A percentile compares a stretch with the other conserved stretches of the same genome.
These are phyloP conservation scores for Rhinolophus sinicus DNA, from an alignment of 2,113 vertebrate species.

Conservation along the genomic window DNA sequence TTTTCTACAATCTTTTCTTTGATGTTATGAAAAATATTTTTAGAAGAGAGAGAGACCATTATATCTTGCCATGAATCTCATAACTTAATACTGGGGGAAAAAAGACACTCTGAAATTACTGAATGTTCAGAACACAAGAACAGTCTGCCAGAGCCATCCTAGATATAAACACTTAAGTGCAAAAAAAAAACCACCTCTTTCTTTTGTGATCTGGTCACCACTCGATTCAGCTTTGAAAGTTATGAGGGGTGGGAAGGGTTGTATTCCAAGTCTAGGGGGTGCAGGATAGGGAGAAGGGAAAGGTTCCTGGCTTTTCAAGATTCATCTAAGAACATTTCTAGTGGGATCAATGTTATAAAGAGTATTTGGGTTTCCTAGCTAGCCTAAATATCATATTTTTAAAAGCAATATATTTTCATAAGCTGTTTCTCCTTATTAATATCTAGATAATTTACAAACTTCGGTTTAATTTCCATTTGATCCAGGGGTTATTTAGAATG, in stretches of 20 bases:
- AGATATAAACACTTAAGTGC: background rate
- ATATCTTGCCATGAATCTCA: background rate
- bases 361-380: background rate
- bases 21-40: background rate
- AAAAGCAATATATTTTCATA: slow-evolving; percentile 7
- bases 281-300: background rate
- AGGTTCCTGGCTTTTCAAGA: background rate
- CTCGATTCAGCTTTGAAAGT: slow-evolving; percentile 1
- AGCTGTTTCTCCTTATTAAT: background rate
- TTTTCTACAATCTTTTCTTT: background rate
- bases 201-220: background rate
- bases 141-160: background rate
- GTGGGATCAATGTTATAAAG: background rate
- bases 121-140: slow-evolving; percentile 1
- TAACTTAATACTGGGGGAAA: background rate
- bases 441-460: slow-evolving; percentile 9
- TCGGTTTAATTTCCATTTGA: background rate
- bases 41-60: background rate
- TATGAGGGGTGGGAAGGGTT: background rate
- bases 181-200: background rate
- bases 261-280: background rate
- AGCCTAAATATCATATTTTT: background rate
- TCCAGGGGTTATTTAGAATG: background rate
- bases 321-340: background rate
- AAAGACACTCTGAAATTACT: background rate